These are phyloP conservation scores for Phaenicophaeus curvirostris DNA, from an alignment of 2,797 vertebrate species.

Conservation along the genomic window DNA sequence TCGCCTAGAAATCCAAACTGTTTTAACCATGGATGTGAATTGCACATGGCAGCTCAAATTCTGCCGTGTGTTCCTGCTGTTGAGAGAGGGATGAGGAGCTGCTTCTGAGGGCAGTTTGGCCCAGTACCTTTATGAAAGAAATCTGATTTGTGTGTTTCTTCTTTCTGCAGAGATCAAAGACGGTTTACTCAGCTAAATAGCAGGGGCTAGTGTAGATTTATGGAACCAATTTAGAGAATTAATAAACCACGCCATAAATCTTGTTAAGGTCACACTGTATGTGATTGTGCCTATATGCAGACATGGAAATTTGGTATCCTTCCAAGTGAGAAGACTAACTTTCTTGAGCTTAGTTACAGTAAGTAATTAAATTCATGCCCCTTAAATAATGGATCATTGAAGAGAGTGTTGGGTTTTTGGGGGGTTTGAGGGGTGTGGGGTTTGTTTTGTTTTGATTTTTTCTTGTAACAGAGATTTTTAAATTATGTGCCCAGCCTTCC, in stretches of 20 bases:
- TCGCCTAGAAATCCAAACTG: not conserved
- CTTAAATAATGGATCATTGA: slow-evolving; percentile 68
- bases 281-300: slow-evolving; percentile 64
- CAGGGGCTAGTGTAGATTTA: slow-evolving; percentile 65
- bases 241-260: slow-evolving; percentile 74
- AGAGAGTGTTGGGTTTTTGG: not conserved
- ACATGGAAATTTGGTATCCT: slow-evolving; percentile 72
- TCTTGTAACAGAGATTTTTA: slow-evolving; percentile 40
- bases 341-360: slow-evolving; percentile 66
- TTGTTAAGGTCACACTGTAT: slow-evolving; percentile 69
- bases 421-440: too few species aligned
- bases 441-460: not conserved
- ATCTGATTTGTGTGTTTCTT: slow-evolving; percentile 67
- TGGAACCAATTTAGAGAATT: slow-evolving; percentile 75
- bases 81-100: not conserved
- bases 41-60: not conserved
- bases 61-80: not conserved
- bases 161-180: slow-evolving; percentile 69
- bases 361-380: slow-evolving; percentile 70
- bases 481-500: slow-evolving; percentile 49
- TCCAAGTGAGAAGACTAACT: slow-evolving; percentile 67
- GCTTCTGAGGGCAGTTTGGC: not conserved
- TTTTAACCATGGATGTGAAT: not conserved
- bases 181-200: slow-evolving; percentile 52
- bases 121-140: slow-evolving; percentile 57